Evolutionary conservation across 2,888 invertebrate genomes (phyloP), one percentile per base, ranked within the genome.

Genomic region (Parelbella ahira): DNA sequence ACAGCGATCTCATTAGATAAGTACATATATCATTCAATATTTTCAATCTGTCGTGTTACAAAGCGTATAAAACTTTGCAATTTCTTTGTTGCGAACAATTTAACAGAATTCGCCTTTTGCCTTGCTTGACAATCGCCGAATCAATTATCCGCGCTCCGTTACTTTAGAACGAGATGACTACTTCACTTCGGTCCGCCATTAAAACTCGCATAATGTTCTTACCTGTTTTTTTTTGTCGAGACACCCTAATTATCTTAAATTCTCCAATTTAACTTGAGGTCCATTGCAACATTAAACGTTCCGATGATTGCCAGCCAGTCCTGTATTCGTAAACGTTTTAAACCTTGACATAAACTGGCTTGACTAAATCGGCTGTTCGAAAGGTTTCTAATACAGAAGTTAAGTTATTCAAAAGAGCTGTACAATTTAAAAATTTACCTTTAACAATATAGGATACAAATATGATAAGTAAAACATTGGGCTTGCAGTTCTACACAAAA

Each of bases 261-360:
- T 45, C 48, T 46, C 37, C 50, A 52, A 57, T 59, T 54, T 52
- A 34, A 20, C 30, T 41, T 52, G 59, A 55, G 48, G 41, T 36
- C 47, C 46, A 46, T 54, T 52, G 37, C 48, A 42, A 41, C 43
- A 44, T 44, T 41, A 45, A 51, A 48, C 45, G 36, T 29, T 38
- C 23, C 28, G 18, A 24, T 45, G 20, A 44, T 46, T 48, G 42
- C 48, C 49, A 50, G 45, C 45, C 47, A 47, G 38, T 49, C 20
- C 46, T 56, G 10, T 18, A 12, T 18, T 46, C 27, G 3, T 3
- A 9, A 20, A 12, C 27, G 19, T 19, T 15, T 15, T 15, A 15
- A 3, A 15, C 15, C 2, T 15, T 15, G 15, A 15, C 15, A n/a
- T n/a, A n/a, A n/a, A n/a, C n/a, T n/a, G n/a, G n/a, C n/a, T n/a